These are phyloP conservation scores for Melanotaenia maccullochi DNA, from an alignment of 2,797 vertebrate genomes.

Conservation along the genomic window DNA sequence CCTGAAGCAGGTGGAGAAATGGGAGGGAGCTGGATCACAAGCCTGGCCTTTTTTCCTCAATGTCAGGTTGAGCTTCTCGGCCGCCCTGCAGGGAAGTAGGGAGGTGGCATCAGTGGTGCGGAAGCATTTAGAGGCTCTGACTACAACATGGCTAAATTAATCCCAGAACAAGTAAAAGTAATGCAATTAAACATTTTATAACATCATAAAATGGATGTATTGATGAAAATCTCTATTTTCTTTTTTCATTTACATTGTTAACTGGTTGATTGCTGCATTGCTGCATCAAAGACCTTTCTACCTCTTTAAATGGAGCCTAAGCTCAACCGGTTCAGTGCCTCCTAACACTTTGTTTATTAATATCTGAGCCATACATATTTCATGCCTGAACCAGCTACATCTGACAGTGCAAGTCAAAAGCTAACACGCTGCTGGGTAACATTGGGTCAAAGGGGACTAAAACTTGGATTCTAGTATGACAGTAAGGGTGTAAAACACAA, in stretches of 20 bases:
- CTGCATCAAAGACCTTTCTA: not conserved
- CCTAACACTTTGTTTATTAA: not conserved
- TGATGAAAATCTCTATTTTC: too few species aligned
- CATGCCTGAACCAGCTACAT: not conserved
- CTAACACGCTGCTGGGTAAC: not conserved
- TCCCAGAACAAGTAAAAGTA: not conserved
- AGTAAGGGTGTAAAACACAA: not conserved
- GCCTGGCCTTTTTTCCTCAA: slow-evolving; percentile 91
- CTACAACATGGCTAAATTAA: not conserved
- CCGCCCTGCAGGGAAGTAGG: slow-evolving; percentile 84
- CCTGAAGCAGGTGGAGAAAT: slow-evolving; percentile 92
- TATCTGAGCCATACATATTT: not conserved
- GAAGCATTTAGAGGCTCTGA: not conserved
- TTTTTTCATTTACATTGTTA: not conserved
- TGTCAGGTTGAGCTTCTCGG: slow-evolving; percentile 95
- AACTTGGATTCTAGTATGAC: not conserved
- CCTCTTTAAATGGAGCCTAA: too few species aligned
- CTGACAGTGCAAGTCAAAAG: not conserved
- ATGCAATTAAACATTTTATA: not conserved
- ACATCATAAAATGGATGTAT: too few species aligned
- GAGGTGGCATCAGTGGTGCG: not conserved
- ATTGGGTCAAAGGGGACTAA: not conserved
- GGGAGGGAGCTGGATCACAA: slow-evolving; percentile 85
- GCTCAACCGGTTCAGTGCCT: too few species aligned
- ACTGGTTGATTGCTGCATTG: too few species aligned